Conservation (phyloP, 2,888 invertebrate genomes). For the Xiphydria camelus region DNA sequence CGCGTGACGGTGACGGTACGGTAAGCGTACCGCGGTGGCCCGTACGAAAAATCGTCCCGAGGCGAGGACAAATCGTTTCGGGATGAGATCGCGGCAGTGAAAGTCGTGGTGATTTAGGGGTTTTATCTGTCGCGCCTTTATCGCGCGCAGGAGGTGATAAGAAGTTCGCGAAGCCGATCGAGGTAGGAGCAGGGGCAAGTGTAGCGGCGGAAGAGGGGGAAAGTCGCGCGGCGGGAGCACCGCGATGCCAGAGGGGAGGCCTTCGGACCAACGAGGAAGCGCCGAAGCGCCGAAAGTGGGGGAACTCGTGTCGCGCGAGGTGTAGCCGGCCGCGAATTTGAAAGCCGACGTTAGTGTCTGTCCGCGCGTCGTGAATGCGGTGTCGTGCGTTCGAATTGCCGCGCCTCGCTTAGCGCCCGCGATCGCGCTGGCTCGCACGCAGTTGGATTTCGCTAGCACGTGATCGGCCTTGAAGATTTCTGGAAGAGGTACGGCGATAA, state of each 20-base stretch:
- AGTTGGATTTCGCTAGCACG: too few species aligned
- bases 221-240: not conserved
- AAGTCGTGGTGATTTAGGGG: slow-evolving; percentile 31
- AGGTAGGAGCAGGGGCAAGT: slow-evolving; percentile 10
- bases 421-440: too few species aligned
- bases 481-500: too few species aligned
- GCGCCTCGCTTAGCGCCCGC: not conserved
- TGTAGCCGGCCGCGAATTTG: slow-evolving; percentile 53
- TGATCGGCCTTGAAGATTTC: too few species aligned
- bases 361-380: slow-evolving; percentile 53
- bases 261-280: slow-evolving; percentile 20
- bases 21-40: too few species aligned
- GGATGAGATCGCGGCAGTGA: slow-evolving; percentile 20
- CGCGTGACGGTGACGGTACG: too few species aligned
- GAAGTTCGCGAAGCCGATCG: slow-evolving; percentile 24
- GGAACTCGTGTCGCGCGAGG: slow-evolving; percentile 32
- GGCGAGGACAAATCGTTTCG: slow-evolving; percentile 3
- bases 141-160: slow-evolving; percentile 40
- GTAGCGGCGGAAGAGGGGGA: slow-evolving; percentile 18
- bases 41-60: not conserved
- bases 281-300: slow-evolving; percentile 9
- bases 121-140: slow-evolving; percentile 37
- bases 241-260: slow-evolving; percentile 10
- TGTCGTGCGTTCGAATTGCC: slow-evolving; percentile 19
- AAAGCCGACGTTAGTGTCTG: slow-evolving; percentile 51